Conservation (phyloP, 2,113 vertebrate species). For the Rhinolophus ferrumequinum region DNA sequence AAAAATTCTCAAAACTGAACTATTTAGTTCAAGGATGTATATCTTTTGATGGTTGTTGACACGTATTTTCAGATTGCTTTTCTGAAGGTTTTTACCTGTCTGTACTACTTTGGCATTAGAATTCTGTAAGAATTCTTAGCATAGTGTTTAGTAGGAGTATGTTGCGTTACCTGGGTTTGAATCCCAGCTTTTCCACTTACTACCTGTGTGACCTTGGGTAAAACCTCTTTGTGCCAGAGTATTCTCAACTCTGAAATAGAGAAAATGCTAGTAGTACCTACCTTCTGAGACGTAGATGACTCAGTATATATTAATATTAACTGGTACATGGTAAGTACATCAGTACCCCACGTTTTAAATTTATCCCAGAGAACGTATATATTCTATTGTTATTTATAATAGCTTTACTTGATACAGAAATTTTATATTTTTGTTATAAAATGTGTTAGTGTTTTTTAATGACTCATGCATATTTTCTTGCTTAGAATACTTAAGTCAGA, state of each 20-base stretch:
- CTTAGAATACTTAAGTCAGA: not conserved
- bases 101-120: not conserved
- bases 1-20: not conserved
- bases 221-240: not conserved
- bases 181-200: not conserved
- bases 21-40: not conserved
- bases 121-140: not conserved
- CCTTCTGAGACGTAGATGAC: not conserved
- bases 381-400: not conserved
- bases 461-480: not conserved
- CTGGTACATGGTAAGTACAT: not conserved
- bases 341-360: not conserved
- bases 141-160: not conserved
- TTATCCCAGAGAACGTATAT: not conserved
- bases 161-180: not conserved
- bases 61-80: not conserved
- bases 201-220: not conserved
- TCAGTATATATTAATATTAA: not conserved
- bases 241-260: slow-evolving; percentile 19
- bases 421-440: not conserved
- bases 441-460: not conserved
- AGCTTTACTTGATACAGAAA: not conserved
- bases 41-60: not conserved
- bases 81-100: not conserved
- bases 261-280: not conserved